phyloP scores from a whole-genome alignment of 2,113 vertebrate species.

The Perccottus glenii region DNA sequence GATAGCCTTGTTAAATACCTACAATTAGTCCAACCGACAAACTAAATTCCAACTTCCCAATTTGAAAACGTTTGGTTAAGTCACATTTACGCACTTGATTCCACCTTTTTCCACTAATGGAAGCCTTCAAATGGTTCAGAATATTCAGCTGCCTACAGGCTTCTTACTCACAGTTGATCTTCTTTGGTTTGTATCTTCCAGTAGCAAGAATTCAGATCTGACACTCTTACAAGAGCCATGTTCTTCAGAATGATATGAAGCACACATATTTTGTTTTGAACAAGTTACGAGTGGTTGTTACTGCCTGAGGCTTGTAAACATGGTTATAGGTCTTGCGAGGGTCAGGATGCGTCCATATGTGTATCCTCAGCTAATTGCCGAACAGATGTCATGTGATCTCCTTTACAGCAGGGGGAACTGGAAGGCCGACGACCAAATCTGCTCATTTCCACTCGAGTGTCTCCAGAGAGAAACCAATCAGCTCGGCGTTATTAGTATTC shows the following conservation, averaged over 20 bases:
- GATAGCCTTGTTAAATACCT: no score
- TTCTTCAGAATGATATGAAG: background rate
- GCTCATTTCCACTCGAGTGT: background rate
- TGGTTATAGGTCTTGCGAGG: background rate
- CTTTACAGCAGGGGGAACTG: slow-evolving; percentile 40
- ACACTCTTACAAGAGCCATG: no score
- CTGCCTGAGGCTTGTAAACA: background rate
- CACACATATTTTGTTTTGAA: background rate
- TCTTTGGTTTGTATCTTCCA: no score
- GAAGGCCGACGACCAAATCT: slow-evolving; percentile 20
- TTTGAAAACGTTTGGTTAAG: no score
- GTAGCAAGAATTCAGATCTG: no score
- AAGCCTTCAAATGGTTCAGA: no score
- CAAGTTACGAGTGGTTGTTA: background rate
- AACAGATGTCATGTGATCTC: slow-evolving; percentile 41
- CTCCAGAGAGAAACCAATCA: slow-evolving; percentile 43
- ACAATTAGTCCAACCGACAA: no score
- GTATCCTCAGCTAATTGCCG: background rate
- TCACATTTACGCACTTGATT: no score
- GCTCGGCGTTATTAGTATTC: slow-evolving; percentile 47
- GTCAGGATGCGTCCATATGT: background rate
- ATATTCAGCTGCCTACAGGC: no score
- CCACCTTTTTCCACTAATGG: no score
- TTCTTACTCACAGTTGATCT: no score
- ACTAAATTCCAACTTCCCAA: no score